Percentiles rank a stretch among this genome's conserved stretches.
These are phyloP conservation scores for Bombus haemorrhoidalis DNA, from an alignment of 1,140 invertebrate genomes.

Conservation along the genomic window DNA sequence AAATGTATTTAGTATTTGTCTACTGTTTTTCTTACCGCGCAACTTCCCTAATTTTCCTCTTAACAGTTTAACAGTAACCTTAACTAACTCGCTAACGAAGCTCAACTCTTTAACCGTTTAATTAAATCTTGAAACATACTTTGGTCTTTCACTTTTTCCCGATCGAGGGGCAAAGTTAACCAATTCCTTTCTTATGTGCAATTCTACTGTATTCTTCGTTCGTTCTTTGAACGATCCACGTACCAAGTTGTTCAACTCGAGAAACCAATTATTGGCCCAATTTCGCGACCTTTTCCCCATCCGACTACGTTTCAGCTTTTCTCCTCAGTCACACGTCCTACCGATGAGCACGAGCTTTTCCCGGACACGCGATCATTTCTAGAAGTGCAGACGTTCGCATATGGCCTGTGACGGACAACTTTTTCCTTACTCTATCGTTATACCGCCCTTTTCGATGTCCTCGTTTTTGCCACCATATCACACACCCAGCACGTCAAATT, in stretches of 20 bases:
- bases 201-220: neutral
- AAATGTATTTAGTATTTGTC: neutral
- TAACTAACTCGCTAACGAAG: neutral
- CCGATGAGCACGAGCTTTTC: slow-evolving; percentile 20
- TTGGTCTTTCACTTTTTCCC: neutral
- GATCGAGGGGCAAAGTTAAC: neutral
- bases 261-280: slow-evolving; percentile 18
- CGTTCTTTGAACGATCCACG: neutral
- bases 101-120: neutral
- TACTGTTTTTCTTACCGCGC: neutral
- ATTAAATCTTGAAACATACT: neutral
- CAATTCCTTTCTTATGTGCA: neutral
- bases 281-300: neutral
- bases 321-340: neutral
- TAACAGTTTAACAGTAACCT: neutral
- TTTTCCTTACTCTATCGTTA: slow-evolving; percentile 10
- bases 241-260: neutral
- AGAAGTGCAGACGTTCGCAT: slow-evolving; percentile 42
- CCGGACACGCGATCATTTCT: slow-evolving; percentile 2
- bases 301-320: neutral
- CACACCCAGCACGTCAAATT: slow-evolving; percentile 36
- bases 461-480: neutral
- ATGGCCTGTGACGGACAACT: slow-evolving; percentile 28
- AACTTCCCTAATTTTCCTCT: neutral
- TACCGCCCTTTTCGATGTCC: neutral